Conservation (phyloP, 2,113 vertebrate species). For the Alosa alosa region DNA sequence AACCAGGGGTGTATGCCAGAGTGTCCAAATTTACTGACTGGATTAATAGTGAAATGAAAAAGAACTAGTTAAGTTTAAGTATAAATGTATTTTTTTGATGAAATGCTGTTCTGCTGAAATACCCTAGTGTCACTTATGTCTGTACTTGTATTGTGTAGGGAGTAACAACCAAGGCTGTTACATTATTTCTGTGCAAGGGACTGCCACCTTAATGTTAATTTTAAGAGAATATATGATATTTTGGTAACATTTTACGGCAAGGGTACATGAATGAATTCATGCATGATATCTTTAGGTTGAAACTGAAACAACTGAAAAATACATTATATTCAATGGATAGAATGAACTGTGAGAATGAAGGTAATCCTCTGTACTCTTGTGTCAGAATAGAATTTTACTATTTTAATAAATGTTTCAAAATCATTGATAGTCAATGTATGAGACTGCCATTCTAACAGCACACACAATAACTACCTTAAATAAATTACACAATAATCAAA, state of each 20-base stretch:
- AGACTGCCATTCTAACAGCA: background rate
- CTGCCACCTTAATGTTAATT: background rate
- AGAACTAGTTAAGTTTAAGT: conserved; percentile 34
- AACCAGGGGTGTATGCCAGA: conserved; percentile 91
- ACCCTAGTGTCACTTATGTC: background rate
- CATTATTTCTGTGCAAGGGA: background rate
- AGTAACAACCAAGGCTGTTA: background rate
- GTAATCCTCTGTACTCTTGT: background rate
- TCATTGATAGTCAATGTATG: background rate
- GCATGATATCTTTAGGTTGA: background rate
- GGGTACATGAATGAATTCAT: too few species aligned
- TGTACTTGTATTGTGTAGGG: background rate
- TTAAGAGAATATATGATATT: background rate
- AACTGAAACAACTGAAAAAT: background rate
- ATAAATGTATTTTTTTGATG: background rate
- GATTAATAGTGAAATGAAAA: conserved; percentile 74
- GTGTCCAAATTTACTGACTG: conserved; percentile 83
- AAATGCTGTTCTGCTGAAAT: background rate
- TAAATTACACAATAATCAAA: background rate
- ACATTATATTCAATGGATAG: background rate
- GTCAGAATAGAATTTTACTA: background rate
- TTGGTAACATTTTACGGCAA: too few species aligned
- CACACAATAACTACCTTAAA: background rate
- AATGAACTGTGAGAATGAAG: background rate
- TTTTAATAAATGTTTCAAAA: background rate